These are phyloP conservation scores for Connochaetes taurinus DNA, from an alignment of 2,113 vertebrate genomes.

Conservation along the genomic window DNA sequence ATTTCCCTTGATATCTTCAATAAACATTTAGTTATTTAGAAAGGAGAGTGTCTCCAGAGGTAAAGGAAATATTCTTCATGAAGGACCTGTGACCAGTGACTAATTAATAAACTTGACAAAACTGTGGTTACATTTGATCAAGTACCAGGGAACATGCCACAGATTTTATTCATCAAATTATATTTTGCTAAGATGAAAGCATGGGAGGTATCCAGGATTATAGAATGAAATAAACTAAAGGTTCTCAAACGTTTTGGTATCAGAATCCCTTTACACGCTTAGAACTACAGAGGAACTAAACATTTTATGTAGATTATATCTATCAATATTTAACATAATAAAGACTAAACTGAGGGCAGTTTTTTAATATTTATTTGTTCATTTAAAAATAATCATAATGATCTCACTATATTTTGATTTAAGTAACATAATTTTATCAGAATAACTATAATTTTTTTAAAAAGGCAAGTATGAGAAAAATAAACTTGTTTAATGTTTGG, in stretches of 20 bases:
- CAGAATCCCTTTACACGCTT: background rate
- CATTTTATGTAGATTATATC: background rate
- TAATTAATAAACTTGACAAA: background rate
- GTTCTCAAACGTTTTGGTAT: background rate
- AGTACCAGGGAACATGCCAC: background rate
- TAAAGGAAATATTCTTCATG: background rate
- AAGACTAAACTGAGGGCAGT: background rate
- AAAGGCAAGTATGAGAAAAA: background rate
- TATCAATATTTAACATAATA: background rate
- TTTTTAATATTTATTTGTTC: background rate
- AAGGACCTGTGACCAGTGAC: background rate
- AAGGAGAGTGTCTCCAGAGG: background rate
- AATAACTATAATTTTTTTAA: background rate
- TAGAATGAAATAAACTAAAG: background rate
- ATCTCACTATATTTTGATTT: background rate
- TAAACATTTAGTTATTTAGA: background rate
- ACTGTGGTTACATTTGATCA: background rate
- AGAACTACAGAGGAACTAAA: background rate
- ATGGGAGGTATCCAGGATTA: background rate
- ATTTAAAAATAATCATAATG: background rate
- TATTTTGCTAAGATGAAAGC: background rate
- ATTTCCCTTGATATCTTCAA: background rate
- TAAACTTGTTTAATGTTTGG: background rate
- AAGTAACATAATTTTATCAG: background rate
- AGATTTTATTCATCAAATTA: background rate